These are phyloP conservation scores for Monochamus alternatus DNA, from an alignment of 2,888 invertebrate genomes.

Conservation along the genomic window DNA sequence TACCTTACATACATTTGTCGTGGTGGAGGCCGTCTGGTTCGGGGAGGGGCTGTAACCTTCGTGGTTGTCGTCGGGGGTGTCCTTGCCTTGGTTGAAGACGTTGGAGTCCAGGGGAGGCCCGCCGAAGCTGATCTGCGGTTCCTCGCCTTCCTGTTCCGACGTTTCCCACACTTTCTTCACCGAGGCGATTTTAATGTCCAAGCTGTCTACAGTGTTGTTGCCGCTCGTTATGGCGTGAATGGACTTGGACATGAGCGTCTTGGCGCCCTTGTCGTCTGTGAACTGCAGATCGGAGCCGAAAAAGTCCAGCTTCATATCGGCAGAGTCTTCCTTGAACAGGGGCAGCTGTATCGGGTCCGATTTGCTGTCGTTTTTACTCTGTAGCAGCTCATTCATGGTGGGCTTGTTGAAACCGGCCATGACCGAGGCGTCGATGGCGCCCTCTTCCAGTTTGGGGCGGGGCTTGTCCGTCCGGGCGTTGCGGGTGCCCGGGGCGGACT, in stretches of 20 bases:
- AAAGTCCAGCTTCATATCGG: slow-evolving; percentile 94
- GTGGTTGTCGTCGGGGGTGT: slow-evolving; percentile 71
- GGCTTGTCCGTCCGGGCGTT: slow-evolving; percentile 75
- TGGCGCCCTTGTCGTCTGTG: slow-evolving; percentile 80
- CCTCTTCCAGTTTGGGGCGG: slow-evolving; percentile 75
- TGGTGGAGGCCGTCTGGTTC: slow-evolving; percentile 69
- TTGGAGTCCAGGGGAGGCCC: slow-evolving; percentile 70
- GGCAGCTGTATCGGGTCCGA: slow-evolving; percentile 74
- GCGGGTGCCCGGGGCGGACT: slow-evolving; percentile 79
- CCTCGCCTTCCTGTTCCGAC: slow-evolving; percentile 72
- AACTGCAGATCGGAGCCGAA: slow-evolving; percentile 89
- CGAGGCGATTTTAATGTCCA: slow-evolving; percentile 94
- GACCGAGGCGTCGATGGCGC: slow-evolving; percentile 65
- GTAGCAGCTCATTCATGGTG: slow-evolving; percentile 65
- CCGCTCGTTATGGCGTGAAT: slow-evolving; percentile 77
- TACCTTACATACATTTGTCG: slow-evolving; percentile 83
- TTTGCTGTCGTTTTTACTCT: slow-evolving; percentile 70
- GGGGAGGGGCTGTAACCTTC: slow-evolving; percentile 74
- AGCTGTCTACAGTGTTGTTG: slow-evolving; percentile 86
- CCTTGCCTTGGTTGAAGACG: slow-evolving; percentile 67
- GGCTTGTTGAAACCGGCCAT: slow-evolving; percentile 72
- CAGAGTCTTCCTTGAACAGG: slow-evolving; percentile 87
- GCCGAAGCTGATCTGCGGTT: slow-evolving; percentile 52
- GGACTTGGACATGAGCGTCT: slow-evolving; percentile 73
- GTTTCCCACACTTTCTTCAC: slow-evolving; percentile 92